A percentile compares a stretch with the other conserved stretches of the same genome.
phyloP scores from a whole-genome alignment of 2,888 invertebrate species.

The Cheiracanthium punctorium region DNA sequence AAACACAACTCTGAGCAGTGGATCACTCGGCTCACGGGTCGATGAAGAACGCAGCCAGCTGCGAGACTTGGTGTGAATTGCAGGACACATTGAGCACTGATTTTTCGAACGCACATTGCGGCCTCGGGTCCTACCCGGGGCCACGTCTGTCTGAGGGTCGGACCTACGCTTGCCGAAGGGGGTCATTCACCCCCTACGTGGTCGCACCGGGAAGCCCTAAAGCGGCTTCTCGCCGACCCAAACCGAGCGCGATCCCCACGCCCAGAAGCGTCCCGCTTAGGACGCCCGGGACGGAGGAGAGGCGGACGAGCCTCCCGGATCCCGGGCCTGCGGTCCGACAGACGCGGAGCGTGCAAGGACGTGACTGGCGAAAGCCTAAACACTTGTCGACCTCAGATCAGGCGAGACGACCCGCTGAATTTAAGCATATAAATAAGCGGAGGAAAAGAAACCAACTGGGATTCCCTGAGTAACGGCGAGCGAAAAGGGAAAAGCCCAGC shows the following conservation, averaged over 20 bases:
- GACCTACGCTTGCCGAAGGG: background rate
- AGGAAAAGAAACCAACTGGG: constrained; percentile 83
- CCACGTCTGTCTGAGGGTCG: constrained; percentile 76
- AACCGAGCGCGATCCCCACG: no score
- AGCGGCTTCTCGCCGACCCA: no score
- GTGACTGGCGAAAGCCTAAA: no score
- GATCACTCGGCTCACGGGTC: constrained; percentile 77
- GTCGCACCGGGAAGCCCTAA: no score
- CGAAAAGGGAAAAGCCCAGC: constrained; percentile 46
- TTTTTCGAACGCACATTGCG: constrained; percentile 77
- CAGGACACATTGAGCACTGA: constrained; percentile 76
- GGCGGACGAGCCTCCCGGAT: no score
- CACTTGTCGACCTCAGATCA: constrained; percentile 71
- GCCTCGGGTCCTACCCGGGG: constrained; percentile 74
- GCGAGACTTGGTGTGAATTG: constrained; percentile 77
- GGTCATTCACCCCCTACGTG: no score
- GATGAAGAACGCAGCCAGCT: constrained; percentile 77
- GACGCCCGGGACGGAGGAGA: no score
- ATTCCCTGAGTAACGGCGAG: constrained; percentile 80
- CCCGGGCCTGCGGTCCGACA: no score
- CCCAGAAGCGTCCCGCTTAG: no score
- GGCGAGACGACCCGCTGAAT: constrained; percentile 78
- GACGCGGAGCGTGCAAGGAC: no score
- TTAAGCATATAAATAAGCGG: constrained; percentile 84
- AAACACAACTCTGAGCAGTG: constrained; percentile 74